These are phyloP conservation scores for Hylomyscus alleni DNA, from an alignment of 2,797 vertebrate genomes.

Conservation along the genomic window DNA sequence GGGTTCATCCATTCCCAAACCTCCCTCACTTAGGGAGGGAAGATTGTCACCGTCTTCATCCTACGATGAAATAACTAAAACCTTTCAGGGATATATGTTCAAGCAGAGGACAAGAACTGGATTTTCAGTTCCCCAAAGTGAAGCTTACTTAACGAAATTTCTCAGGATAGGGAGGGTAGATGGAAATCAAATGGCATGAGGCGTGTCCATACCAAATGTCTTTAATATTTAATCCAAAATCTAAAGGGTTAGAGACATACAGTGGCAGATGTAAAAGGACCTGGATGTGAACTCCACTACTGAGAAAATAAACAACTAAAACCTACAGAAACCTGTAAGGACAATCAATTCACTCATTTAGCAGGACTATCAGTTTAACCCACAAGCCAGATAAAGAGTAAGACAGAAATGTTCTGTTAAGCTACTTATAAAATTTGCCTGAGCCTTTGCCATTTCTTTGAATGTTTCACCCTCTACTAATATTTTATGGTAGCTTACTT, in stretches of 20 bases:
- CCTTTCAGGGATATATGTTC: neutral
- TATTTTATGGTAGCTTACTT: constrained; percentile 82
- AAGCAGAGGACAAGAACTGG: neutral
- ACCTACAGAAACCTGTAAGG: neutral
- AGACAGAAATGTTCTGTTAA: constrained; percentile 81
- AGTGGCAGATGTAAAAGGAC: neutral
- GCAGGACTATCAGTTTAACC: constrained; percentile 17
- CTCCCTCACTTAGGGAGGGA: neutral
- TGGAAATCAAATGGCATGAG: neutral
- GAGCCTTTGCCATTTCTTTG: constrained; percentile 80
- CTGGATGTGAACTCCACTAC: too few relatives aligned
- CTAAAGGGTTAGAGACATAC: neutral
- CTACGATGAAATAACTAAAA: neutral
- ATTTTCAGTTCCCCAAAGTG: neutral
- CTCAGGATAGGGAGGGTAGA: neutral
- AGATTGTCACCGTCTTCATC: constrained; percentile 2
- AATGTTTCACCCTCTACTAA: constrained; percentile 82
- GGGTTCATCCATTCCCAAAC: constrained; percentile 36
- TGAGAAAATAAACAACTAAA: neutral
- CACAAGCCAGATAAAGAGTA: neutral
- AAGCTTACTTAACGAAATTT: neutral
- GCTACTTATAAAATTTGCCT: constrained; percentile 84
- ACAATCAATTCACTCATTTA: neutral
- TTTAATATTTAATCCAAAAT: constrained; percentile 41
- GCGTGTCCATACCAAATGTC: neutral